Conservation (phyloP, 2,888 invertebrate species). For the Ellobium chinense region DNA sequence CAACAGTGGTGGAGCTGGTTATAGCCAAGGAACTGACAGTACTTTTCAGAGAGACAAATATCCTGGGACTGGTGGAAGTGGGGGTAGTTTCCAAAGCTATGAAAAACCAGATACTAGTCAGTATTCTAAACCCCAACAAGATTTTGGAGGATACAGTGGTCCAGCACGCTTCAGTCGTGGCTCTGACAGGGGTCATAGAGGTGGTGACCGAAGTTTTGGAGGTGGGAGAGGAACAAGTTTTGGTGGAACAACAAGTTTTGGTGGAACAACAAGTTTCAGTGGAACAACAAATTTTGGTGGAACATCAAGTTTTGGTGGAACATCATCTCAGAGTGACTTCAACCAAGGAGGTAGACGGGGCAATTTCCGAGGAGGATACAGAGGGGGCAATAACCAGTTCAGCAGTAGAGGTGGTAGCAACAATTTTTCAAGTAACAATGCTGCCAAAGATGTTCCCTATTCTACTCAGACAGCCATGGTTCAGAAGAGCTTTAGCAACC, state of each 20-base stretch:
- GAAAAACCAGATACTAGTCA: not conserved
- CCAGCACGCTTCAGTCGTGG: not conserved
- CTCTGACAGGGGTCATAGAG: not conserved
- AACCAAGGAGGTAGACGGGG: not conserved
- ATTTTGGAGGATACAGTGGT: slow-evolving; percentile 25
- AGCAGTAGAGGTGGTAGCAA: not conserved
- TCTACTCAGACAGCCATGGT: not conserved
- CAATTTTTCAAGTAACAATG: not conserved
- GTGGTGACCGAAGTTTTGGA: not conserved
- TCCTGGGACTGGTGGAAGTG: not conserved
- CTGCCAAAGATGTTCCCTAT: not conserved
- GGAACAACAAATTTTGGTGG: too few species aligned
- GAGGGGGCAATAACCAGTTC: not conserved
- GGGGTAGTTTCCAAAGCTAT: not conserved
- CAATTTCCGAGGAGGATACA: not conserved
- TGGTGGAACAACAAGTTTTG: too few species aligned
- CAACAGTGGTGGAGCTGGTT: not conserved
- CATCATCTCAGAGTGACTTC: too few species aligned
- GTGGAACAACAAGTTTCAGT: too few species aligned
- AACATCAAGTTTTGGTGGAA: too few species aligned
- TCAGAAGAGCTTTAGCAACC: not conserved
- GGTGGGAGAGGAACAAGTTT: not conserved
- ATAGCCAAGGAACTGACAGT: not conserved
- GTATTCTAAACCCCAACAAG: not conserved
- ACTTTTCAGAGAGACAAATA: not conserved